These are phyloP conservation scores for Lasioglossum lativentre DNA, from an alignment of 2,888 invertebrate species.

Conservation along the genomic window DNA sequence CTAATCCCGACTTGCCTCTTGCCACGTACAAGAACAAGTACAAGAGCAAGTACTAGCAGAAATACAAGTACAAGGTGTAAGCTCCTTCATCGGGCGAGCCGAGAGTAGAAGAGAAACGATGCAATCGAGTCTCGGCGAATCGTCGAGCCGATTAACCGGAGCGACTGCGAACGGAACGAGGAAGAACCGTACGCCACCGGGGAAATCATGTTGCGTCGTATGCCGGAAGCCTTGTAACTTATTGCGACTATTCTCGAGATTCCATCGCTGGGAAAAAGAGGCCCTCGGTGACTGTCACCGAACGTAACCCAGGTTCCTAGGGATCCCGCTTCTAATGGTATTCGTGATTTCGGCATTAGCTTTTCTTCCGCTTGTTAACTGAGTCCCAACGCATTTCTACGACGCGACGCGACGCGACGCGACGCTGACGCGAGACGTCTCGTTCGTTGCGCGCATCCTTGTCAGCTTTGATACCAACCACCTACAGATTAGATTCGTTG, in stretches of 20 bases:
- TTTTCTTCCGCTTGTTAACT: constrained; percentile 1
- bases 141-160: constrained; percentile 76
- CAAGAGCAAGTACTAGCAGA: neutral
- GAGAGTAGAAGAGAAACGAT: constrained; percentile 36
- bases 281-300: constrained; percentile 29
- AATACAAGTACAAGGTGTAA: neutral
- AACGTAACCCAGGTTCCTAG: neutral
- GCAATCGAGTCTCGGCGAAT: constrained; percentile 74
- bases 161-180: constrained; percentile 6
- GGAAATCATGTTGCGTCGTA: constrained; percentile 81
- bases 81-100: neutral
- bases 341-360: constrained; percentile 9
- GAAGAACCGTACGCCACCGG: constrained; percentile 72
- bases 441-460: neutral
- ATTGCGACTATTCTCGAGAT: constrained; percentile 64
- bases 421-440: neutral
- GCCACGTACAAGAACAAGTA: neutral
- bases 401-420: neutral
- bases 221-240: constrained; percentile 63
- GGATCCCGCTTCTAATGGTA: neutral
- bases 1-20: neutral
- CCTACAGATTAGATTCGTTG: neutral
- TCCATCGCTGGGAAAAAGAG: constrained; percentile 33
- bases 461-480: neutral
- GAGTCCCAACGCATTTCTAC: neutral